Base-by-base conservation (phyloP, 2,113 vertebrate genomes). In the Trinectes maculatus region DNA sequence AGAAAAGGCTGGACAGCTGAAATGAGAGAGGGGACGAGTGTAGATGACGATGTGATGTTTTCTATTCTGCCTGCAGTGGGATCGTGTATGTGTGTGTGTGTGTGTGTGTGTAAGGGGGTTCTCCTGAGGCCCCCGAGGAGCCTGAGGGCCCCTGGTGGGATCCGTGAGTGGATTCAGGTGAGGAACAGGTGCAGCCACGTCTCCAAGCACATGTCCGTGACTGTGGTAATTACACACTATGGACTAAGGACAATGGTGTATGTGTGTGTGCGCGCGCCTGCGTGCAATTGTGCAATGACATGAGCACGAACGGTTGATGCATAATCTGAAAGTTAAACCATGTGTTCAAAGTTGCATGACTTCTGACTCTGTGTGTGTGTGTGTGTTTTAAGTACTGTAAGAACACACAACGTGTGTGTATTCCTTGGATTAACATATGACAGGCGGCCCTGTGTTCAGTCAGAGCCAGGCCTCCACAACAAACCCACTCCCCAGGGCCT, bases 101-200 rank as follows among this genome's bases (percentile, higher is more conserved):
- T 47, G 57, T 39, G 25, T 48, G 46, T 44, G 57, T 29, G 46
- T 37, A 12, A 9, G 4, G 18, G 25, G 68, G 18, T 56, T 80
- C 84, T 84, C 84, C 84, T 34, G 62, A 63, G 79, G 83, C 78
- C 85, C 87, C 88, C 4, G 76, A 80, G 84, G 85, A 91, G 73
- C 88, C 85, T 10, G 60, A 60, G 39, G 84, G 47, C 73, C 84
- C 80, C 71, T 18, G 49, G 7, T 54, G 13, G 28, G 68, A 57
- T 59, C 26, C 24, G 21, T 26, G 34, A 70, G 80, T 60, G 34
- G 55, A 79, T 78, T 84, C 78, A 85, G 83, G 78, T 82, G 75
- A 78, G 63, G 25, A 83, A 60, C 86, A 89, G 82, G 89, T 90
- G 80, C 36, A 26, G 22, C 43, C 39, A 47, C 66, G 70, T 43